Percentiles rank a stretch among this genome's conserved stretches.
Conservation (phyloP, 2,113 vertebrate species). For the Saguinus midas region DNA sequence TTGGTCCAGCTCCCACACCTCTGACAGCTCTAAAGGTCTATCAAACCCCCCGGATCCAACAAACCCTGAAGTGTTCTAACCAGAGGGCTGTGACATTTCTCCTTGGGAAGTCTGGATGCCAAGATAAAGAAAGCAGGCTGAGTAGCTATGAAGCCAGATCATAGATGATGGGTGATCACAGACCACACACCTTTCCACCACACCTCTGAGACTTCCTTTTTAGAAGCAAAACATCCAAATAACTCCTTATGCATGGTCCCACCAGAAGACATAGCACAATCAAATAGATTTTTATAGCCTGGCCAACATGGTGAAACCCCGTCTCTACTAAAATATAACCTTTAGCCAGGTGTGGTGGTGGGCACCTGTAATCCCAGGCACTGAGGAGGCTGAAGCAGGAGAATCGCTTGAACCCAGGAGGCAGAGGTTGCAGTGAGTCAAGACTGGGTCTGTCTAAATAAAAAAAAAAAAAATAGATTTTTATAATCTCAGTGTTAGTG, state of each 20-base stretch:
- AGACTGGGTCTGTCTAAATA: too few species aligned
- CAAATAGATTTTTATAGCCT: too few species aligned
- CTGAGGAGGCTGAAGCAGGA: too few species aligned
- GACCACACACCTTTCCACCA: background rate
- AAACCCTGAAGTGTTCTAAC: background rate
- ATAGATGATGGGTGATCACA: accelerated
- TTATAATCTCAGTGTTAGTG: background rate
- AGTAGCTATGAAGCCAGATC: background rate
- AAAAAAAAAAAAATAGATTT: background rate
- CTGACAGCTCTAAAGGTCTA: background rate
- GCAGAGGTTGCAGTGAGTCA: too few species aligned
- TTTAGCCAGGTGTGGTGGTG: too few species aligned
- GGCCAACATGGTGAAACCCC: too few species aligned
- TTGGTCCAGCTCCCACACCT: too few species aligned
- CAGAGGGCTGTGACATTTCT: background rate
- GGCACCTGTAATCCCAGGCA: too few species aligned
- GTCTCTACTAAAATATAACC: too few species aligned
- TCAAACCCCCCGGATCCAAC: background rate
- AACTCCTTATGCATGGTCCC: background rate
- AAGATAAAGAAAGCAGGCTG: background rate
- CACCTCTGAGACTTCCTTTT: accelerated
- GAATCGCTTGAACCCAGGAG: too few species aligned
- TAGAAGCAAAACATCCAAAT: background rate
- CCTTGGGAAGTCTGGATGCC: background rate
- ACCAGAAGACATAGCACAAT: background rate